Evolutionary conservation across 30 jellyfish, hydroid and myxozoan species (phyloP).

Genomic region (Sanderia malayensis): DNA sequence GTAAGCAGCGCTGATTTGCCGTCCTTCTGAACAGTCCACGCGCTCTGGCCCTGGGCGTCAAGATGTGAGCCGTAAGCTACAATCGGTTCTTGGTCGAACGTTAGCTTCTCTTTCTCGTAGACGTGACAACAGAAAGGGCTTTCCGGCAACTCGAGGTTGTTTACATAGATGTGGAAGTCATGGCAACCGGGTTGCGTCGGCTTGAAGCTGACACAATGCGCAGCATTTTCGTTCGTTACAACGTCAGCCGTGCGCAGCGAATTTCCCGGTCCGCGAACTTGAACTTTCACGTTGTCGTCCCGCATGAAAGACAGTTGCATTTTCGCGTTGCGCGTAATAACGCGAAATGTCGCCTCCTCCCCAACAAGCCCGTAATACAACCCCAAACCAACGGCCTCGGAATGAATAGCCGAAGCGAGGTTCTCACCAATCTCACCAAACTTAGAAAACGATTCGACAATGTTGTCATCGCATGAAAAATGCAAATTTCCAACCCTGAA

Average conservation of each 20-base stretch:
- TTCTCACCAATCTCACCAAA: constrained; percentile 58
- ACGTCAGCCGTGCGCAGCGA: constrained; percentile 30
- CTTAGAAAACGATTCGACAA: constrained; percentile 24
- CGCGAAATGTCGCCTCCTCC: constrained; percentile 55
- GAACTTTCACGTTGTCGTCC: constrained; percentile 44
- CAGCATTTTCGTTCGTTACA: constrained; percentile 13
- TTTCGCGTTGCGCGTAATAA: constrained; percentile 58
- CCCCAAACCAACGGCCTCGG: constrained; percentile 66
- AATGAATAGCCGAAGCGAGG: constrained; percentile 64
- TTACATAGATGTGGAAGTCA: constrained; percentile 39
- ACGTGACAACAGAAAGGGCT: constrained; percentile 75
- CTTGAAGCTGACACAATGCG: constrained; percentile 40
- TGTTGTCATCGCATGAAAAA: constrained; percentile 37
- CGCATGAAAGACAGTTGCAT: constrained; percentile 47
- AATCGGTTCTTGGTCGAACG: constrained; percentile 64
- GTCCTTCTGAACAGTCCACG: constrained; percentile 64
- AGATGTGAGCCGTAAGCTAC: constrained; percentile 47
- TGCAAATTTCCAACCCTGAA: constrained; percentile 59
- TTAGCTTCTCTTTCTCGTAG: constrained; percentile 50
- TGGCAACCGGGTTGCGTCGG: constrained; percentile 57
- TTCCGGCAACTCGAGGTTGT: constrained; percentile 61
- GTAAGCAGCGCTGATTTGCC: constrained; percentile 48
- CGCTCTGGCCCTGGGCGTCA: constrained; percentile 59
- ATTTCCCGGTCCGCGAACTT: constrained; percentile 45
- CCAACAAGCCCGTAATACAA: constrained; percentile 50